Conservation (phyloP, 2,797 vertebrate species). For the Tiaroga cobitis region DNA sequence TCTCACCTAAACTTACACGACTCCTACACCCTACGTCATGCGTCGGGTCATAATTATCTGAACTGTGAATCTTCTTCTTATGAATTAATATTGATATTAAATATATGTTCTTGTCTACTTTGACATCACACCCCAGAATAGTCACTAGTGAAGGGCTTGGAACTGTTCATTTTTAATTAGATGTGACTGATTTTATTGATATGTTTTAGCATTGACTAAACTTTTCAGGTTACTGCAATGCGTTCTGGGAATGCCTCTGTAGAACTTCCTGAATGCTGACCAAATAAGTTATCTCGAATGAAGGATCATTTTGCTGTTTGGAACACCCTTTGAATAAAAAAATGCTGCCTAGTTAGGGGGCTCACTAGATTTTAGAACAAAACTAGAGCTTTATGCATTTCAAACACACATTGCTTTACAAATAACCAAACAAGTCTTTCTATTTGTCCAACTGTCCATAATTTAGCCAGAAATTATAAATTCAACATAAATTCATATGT, state of each 20-base stretch:
- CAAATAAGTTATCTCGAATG: background rate
- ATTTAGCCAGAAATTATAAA: background rate
- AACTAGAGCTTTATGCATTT: background rate
- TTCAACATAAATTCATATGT: background rate
- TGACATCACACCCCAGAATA: background rate
- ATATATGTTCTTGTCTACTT: background rate
- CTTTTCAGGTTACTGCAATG: background rate
- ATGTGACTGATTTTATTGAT: background rate
- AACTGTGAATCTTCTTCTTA: background rate
- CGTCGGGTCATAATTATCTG: background rate
- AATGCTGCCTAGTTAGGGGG: background rate
- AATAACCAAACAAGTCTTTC: background rate
- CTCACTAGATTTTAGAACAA: background rate
- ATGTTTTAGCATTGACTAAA: background rate
- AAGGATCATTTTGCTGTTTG: background rate
- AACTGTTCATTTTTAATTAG: conserved; percentile 11
- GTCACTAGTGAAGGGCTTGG: background rate
- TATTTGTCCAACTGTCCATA: background rate
- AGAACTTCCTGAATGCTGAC: background rate
- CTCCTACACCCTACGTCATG: no score
- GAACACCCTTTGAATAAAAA: background rate
- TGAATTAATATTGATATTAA: background rate
- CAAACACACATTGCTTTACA: background rate
- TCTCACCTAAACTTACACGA: no score
- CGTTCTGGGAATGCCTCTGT: background rate